Conservation (phyloP, 2,888 invertebrate species). For the Linnaemya vulpina region DNA sequence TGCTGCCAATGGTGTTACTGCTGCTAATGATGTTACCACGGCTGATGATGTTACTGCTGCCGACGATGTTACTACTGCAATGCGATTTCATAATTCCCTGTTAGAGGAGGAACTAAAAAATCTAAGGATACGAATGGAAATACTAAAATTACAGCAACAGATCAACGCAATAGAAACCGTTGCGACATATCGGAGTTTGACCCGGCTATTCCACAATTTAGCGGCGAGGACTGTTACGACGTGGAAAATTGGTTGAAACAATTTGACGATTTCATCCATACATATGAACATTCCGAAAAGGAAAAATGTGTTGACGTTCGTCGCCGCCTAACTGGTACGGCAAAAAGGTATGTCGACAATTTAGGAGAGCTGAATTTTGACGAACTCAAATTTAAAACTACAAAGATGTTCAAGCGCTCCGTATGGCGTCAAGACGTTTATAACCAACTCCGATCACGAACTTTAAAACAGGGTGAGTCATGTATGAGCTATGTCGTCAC, state of each 20-base stretch:
- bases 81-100: no score
- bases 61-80: no score
- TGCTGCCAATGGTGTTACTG: no score
- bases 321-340: conserved; percentile 16
- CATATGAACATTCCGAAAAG: background rate
- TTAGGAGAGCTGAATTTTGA: background rate
- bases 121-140: no score
- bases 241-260: background rate
- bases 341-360: conserved; percentile 13
- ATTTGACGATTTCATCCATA: background rate
- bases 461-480: conserved; percentile 2
- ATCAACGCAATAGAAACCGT: background rate
- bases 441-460: background rate
- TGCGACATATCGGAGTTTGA: background rate
- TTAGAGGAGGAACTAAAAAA: no score
- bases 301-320: conserved; percentile 24
- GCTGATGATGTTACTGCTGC: no score
- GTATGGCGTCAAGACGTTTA: conserved; percentile 41
- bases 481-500: conserved; percentile 44
- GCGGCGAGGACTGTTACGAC: background rate
- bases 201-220: background rate
- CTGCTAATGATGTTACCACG: no score
- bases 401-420: conserved; percentile 21
- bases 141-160: background rate
- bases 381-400: background rate